phyloP scores from a whole-genome alignment of 2,113 vertebrate genomes.

The Strix aluco region DNA sequence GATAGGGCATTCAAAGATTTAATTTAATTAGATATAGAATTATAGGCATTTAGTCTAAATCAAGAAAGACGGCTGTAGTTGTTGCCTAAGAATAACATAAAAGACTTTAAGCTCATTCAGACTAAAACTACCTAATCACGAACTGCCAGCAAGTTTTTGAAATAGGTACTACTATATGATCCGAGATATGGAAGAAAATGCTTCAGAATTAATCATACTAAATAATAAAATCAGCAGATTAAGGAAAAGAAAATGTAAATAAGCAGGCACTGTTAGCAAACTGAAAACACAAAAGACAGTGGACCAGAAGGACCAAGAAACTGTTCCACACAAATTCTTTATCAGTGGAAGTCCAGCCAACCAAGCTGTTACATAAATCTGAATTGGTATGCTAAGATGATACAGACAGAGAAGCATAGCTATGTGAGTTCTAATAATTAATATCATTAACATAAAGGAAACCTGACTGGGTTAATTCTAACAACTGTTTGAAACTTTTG shows the following conservation, averaged over 20 bases:
- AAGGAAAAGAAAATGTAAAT: not conserved
- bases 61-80: constrained; percentile 15
- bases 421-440: not conserved
- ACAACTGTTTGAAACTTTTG: not conserved
- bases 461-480: not conserved
- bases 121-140: not conserved
- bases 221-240: not conserved
- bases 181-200: not conserved
- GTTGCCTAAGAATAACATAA: not conserved
- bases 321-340: not conserved
- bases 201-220: not conserved
- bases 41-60: constrained; percentile 31
- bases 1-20: constrained; percentile 12
- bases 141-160: not conserved
- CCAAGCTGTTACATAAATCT: not conserved
- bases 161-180: not conserved
- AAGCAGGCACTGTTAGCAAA: not conserved
- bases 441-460: constrained; percentile 12
- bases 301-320: not conserved
- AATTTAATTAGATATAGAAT: constrained; percentile 56
- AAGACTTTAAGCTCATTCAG: not conserved
- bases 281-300: not conserved
- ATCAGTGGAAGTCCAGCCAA: not conserved
- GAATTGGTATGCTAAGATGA: not conserved
- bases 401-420: not conserved